A percentile compares a stretch with the other conserved stretches of the same genome.
phyloP scores from a whole-genome alignment of 2,888 invertebrate species.

The Drosophila pegasa region DNA sequence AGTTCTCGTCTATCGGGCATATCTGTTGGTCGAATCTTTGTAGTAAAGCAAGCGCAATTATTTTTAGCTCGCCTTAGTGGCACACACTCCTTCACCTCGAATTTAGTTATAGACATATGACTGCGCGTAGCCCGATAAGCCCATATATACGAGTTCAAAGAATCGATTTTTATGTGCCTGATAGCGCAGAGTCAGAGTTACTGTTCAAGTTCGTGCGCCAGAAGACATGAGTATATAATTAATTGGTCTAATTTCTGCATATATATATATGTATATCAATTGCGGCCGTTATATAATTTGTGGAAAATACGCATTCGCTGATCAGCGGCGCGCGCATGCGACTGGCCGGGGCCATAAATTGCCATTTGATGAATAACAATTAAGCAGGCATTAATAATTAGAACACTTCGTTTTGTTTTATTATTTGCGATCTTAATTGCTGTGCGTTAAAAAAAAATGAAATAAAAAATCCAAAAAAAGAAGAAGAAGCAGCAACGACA shows the following conservation, averaged over 20 bases:
- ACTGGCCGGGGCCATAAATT: constrained; percentile 43
- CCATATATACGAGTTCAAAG: constrained; percentile 5
- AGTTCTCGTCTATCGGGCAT: neutral
- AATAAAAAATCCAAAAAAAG: neutral
- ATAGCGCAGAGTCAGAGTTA: neutral
- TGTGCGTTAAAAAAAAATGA: constrained; percentile 3
- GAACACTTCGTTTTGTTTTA: constrained; percentile 19
- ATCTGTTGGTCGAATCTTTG: neutral
- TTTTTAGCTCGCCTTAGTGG: constrained; percentile 2
- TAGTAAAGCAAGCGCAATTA: neutral
- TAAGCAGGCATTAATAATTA: constrained; percentile 55
- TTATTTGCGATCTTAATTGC: constrained; percentile 31
- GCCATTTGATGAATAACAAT: constrained; percentile 58
- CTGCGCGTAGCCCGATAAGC: constrained; percentile 22
- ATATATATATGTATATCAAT: neutral
- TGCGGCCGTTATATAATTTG: constrained; percentile 7
- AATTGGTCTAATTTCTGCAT: neutral
- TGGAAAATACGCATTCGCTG: constrained; percentile 3
- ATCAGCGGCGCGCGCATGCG: constrained; percentile 1
- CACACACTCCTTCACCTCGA: constrained; percentile 8
- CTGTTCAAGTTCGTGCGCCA: constrained; percentile 3
- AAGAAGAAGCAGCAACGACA: no score
- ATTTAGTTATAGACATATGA: constrained; percentile 1
- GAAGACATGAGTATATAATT: neutral
- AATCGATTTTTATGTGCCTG: constrained; percentile 9